Conservation (phyloP, 92 coral and sea anemone species). For the Parazoanthus atlanticus region DNA sequence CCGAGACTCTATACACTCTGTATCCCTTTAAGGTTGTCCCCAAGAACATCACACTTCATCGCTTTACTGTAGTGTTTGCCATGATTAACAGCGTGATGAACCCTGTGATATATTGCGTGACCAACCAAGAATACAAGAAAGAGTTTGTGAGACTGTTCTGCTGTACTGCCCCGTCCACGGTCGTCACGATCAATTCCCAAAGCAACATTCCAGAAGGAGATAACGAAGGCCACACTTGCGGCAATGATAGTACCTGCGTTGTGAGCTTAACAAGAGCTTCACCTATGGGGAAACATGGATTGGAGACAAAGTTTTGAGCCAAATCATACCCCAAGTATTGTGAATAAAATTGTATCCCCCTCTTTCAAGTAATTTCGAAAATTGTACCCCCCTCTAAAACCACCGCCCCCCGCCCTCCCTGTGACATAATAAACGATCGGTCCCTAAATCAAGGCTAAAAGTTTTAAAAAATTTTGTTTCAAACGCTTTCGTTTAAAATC, state of each 20-base stretch:
- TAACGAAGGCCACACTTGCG: background rate
- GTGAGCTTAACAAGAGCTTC: background rate
- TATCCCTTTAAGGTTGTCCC: constrained; percentile 43
- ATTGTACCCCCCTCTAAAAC: no score
- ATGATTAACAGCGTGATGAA: constrained; percentile 67
- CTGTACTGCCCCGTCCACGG: background rate
- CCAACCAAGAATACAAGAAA: constrained; percentile 58
- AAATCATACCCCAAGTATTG: no score
- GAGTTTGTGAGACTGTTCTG: constrained; percentile 40
- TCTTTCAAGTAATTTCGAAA: no score
- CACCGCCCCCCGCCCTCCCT: no score
- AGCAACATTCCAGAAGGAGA: background rate
- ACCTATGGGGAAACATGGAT: background rate
- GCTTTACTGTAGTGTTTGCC: constrained; percentile 51
- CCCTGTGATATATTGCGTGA: constrained; percentile 65
- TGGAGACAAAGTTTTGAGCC: background rate
- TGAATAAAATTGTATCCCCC: no score
- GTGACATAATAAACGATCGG: no score
- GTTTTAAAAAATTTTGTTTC: no score
- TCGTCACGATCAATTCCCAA: background rate
- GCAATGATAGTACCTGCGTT: background rate
- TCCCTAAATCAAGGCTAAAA: no score
- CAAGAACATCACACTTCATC: constrained; percentile 37
- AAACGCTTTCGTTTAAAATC: no score
- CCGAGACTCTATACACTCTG: constrained; percentile 62